These are phyloP conservation scores for Colaptes auratus DNA, from an alignment of 2,113 vertebrate species.

Conservation along the genomic window DNA sequence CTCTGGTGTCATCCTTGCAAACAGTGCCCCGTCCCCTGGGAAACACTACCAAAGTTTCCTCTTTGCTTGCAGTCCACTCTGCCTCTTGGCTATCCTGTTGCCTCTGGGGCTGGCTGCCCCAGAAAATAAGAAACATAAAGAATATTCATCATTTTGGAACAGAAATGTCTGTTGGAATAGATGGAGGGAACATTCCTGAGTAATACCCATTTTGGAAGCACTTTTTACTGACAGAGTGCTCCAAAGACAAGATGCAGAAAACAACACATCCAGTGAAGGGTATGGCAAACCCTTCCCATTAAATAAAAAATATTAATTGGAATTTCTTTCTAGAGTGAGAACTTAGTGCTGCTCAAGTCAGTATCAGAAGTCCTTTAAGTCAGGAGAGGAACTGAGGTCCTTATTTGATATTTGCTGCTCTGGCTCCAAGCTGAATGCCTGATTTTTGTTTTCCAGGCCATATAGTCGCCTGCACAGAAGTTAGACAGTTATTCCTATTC, in stretches of 20 bases:
- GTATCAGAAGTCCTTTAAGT: not conserved
- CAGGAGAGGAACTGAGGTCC: not conserved
- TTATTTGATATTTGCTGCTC: not conserved
- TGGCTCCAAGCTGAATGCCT: not conserved
- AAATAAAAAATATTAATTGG: not conserved
- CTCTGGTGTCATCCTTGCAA: not conserved
- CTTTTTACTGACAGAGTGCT: not conserved
- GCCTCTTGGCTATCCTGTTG: not conserved
- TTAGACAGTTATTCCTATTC: not conserved
- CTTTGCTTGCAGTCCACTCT: not conserved
- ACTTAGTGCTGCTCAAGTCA: not conserved
- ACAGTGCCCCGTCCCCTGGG: not conserved
- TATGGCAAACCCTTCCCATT: not conserved
- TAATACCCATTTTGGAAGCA: not conserved
- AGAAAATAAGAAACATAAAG: not conserved
- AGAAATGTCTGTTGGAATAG: not conserved
- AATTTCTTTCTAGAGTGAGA: not conserved
- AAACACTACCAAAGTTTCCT: not conserved
- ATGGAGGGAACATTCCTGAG: not conserved
- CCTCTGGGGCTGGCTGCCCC: not conserved
- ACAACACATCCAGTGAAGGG: no score
- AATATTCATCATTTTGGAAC: not conserved
- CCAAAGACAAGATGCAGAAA: not conserved
- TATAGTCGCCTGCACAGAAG: not conserved
- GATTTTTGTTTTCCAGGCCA: not conserved